A percentile compares a stretch with the other conserved stretches of the same genome.
Conservation (phyloP, 2,113 vertebrate genomes). For the Bufo gargarizans region DNA sequence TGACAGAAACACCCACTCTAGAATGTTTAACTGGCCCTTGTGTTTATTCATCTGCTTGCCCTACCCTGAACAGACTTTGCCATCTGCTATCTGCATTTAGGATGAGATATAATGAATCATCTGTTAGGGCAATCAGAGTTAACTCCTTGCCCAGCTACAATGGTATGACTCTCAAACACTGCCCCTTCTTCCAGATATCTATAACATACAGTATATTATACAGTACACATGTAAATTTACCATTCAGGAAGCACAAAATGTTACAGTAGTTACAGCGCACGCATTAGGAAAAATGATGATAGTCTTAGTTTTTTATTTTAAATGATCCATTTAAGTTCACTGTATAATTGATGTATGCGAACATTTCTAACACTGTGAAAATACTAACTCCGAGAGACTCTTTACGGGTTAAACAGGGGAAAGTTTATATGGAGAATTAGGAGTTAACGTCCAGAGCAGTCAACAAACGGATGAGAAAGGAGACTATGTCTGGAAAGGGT, state of each 20-base stretch:
- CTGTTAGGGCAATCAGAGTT: constrained; percentile 37
- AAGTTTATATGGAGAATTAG: neutral
- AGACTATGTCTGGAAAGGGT: constrained; percentile 53
- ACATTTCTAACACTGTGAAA: too few species aligned
- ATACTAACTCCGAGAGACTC: too few species aligned
- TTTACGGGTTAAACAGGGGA: neutral
- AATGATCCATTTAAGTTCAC: too few species aligned
- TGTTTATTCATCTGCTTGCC: constrained; percentile 54
- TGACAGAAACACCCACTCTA: neutral
- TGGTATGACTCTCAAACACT: neutral
- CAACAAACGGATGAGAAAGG: constrained; percentile 48
- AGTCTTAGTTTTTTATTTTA: too few species aligned
- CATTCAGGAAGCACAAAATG: neutral
- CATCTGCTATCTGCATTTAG: constrained; percentile 51
- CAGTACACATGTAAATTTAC: neutral
- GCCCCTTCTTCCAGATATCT: too few species aligned
- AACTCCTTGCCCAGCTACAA: neutral
- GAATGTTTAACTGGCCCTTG: constrained; percentile 3
- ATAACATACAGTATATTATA: too few species aligned
- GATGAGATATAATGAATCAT: constrained; percentile 43
- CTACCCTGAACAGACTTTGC: constrained; percentile 50
- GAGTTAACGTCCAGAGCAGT: constrained; percentile 48
- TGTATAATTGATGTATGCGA: too few species aligned
- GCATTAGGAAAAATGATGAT: too few species aligned
- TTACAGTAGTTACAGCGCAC: neutral